Evolutionary conservation across 1,140 invertebrate species (phyloP), one percentile per base, ranked within the genome.

Genomic region (Aleiodes sp.): DNA sequence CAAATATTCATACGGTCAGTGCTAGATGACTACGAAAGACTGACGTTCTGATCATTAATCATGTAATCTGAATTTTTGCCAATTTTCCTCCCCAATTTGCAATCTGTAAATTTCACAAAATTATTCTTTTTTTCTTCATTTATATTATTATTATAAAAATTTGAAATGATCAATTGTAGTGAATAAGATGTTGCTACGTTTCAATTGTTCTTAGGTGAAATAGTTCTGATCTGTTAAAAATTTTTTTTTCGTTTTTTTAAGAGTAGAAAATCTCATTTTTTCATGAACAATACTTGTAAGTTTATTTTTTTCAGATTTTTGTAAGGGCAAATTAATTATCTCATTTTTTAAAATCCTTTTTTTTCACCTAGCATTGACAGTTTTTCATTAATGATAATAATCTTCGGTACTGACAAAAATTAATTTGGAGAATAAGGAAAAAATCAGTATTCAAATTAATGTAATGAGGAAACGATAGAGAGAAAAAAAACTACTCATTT

Each of bases 401-500:
- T n/a, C n/a, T n/a, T n/a, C n/a, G n/a, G n/a, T n/a, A n/a, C n/a
- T n/a, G n/a, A n/a, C n/a, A n/a, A n/a, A n/a, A n/a, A n/a, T n/a
- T n/a, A 26, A 60, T 3, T 3, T 37, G 2, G 7, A 52, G 33
- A 29, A 21, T 26, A 16, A 29, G 31, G 16, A 19, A 21, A 59
- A 28, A 62, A 41, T 39, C 56, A 66, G 64, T 70, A 61, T 70
- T 66, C 33, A 43, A 12, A n/a, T 65, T 52, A 52, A 66, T 70
- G 26, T 64, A 70, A 56, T 60, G 24, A 69, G 31, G 29, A 46
- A 46, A 28, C 33, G 12, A 66, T 41, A 62, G 37, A 73, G 43
- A 56, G 29, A 65, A 39, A 43, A 52, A 69, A 46, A 57, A 61
- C 21, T 43, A 56, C 70, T 70, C 60, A 70, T 78, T 72, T 71